These are phyloP conservation scores for Periparus ater DNA, from an alignment of 2,797 vertebrate species.

Conservation along the genomic window DNA sequence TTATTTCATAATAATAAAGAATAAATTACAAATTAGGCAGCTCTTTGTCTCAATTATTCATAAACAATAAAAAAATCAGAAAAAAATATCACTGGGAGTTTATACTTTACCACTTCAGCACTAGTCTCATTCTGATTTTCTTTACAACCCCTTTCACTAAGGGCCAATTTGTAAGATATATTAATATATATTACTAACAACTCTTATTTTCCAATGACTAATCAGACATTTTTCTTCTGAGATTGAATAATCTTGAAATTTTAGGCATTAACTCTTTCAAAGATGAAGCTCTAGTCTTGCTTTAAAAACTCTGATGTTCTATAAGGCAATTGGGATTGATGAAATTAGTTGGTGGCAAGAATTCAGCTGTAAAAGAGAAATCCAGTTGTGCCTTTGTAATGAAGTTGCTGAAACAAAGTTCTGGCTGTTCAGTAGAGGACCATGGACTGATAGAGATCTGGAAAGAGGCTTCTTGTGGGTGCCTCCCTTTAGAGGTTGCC, in stretches of 20 bases:
- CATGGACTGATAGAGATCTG: neutral
- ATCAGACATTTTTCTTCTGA: neutral
- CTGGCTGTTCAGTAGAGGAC: neutral
- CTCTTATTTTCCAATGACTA: neutral
- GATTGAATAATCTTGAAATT: neutral
- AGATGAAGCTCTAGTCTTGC: neutral
- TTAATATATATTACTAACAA: neutral
- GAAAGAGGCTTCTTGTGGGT: neutral
- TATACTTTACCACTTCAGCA: neutral
- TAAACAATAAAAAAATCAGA: neutral
- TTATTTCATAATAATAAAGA: neutral
- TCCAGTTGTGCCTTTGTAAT: neutral
- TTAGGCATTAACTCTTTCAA: neutral
- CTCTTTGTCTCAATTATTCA: neutral
- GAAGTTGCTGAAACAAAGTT: neutral
- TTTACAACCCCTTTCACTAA: neutral
- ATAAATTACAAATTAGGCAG: neutral
- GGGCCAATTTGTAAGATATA: neutral
- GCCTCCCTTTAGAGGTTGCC: neutral
- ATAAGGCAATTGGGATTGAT: neutral
- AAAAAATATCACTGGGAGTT: neutral
- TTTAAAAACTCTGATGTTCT: neutral
- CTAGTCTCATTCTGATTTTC: neutral
- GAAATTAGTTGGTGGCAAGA: neutral
- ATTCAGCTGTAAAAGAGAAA: neutral